Evolutionary conservation across 2,888 invertebrate genomes (phyloP).

Genomic region (Epistrophella euchroma): DNA sequence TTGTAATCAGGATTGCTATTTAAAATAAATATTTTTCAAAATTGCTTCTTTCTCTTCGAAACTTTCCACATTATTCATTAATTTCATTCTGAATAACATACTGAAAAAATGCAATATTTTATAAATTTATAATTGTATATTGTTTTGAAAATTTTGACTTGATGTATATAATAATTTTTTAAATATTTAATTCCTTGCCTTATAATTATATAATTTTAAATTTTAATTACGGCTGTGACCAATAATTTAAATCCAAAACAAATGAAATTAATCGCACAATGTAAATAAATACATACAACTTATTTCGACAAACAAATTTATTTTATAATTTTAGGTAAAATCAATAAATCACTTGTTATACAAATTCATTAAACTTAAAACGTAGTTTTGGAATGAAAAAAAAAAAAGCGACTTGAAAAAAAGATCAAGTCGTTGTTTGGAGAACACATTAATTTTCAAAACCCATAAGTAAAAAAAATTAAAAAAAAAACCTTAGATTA

Average conservation of each 20-base stretch:
- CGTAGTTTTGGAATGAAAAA: conserved; percentile 50
- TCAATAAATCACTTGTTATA: conserved; percentile 34
- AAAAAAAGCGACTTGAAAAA: conserved; percentile 39
- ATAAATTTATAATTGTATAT: too few species aligned
- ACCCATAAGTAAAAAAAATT: background rate
- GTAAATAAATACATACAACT: conserved; percentile 63
- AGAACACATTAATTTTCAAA: conserved; percentile 45
- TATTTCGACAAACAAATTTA: conserved; percentile 32
- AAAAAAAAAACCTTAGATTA: conserved; percentile 29
- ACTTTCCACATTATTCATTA: too few species aligned
- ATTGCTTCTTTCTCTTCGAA: too few species aligned
- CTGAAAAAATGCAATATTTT: too few species aligned
- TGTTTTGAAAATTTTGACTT: too few species aligned
- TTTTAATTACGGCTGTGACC: background rate
- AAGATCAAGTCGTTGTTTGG: conserved; percentile 27
- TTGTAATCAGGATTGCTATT: too few species aligned
- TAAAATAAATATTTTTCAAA: too few species aligned
- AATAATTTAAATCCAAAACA: conserved; percentile 15
- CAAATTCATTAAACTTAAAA: conserved; percentile 38
- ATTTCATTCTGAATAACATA: too few species aligned
- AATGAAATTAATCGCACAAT: conserved; percentile 60
- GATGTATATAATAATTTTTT: too few species aligned
- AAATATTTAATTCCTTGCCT: background rate
- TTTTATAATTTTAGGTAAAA: conserved; percentile 29
- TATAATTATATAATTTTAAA: background rate